phyloP scores from a whole-genome alignment of 2,113 vertebrate species.

The Dasyornis broadbenti region DNA sequence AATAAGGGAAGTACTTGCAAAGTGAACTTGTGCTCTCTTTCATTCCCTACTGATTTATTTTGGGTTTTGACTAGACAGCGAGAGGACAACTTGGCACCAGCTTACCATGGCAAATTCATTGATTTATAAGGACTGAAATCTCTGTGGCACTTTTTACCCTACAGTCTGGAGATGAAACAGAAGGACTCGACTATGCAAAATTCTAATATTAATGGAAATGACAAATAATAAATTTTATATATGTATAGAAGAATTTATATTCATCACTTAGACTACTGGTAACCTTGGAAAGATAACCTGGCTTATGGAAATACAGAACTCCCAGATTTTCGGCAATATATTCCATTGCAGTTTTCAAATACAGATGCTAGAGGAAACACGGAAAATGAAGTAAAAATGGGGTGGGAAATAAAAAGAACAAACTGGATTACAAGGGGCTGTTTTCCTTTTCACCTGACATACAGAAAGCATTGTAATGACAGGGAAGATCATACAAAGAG shows the following conservation, averaged over 20 bases:
- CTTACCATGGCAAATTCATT: neutral
- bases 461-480: neutral
- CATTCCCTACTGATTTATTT: neutral
- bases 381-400: neutral
- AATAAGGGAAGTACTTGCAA: neutral
- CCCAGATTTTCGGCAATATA: neutral
- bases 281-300: neutral
- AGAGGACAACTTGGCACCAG: neutral
- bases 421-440: neutral
- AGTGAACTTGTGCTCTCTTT: neutral
- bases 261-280: neutral
- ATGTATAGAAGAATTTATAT: neutral
- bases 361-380: neutral
- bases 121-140: slow-evolving; percentile 32
- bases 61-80: neutral
- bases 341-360: neutral
- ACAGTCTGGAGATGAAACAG: neutral
- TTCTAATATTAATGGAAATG: neutral
- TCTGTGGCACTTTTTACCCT: neutral
- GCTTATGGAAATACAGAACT: neutral
- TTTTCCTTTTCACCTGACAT: neutral
- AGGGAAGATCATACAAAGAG: neutral
- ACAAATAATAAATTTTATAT: slow-evolving; percentile 33
- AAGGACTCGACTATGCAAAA: neutral
- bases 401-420: neutral